These are phyloP conservation scores for Corythoichthys intestinalis DNA, from an alignment of 2,113 vertebrate species.

Conservation along the genomic window DNA sequence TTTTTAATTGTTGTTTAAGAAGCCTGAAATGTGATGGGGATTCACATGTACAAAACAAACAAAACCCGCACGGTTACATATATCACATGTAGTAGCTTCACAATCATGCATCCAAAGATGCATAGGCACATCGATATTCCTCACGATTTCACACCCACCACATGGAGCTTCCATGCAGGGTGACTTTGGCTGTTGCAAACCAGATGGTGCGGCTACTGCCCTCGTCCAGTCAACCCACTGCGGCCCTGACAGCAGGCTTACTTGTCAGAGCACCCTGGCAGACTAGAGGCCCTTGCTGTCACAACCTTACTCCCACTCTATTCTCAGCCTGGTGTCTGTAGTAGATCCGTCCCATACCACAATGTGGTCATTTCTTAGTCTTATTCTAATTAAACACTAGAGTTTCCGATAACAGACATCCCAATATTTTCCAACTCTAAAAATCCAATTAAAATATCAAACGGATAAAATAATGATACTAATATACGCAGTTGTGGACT, in stretches of 20 bases:
- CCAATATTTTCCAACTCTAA: no score
- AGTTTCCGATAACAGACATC: no score
- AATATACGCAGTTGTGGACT: no score
- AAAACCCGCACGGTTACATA: background rate
- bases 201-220: conserved; percentile 66
- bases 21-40: background rate
- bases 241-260: conserved; percentile 53
- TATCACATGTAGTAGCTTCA: background rate
- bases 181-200: conserved; percentile 65
- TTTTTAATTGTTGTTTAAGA: background rate
- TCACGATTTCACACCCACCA: background rate
- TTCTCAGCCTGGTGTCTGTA: conserved; percentile 35
- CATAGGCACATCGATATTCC: background rate
- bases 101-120: background rate
- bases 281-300: conserved; percentile 33
- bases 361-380: background rate
- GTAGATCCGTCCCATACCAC: background rate
- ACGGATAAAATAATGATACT: no score
- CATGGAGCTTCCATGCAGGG: conserved; percentile 38
- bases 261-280: conserved; percentile 43
- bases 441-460: no score
- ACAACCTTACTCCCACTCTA: conserved; percentile 30
- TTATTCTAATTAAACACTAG: background rate
- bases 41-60: background rate
- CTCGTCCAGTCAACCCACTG: conserved; percentile 43